phyloP scores from a whole-genome alignment of 2,797 vertebrate genomes.

The Chiloscyllium punctatum region DNA sequence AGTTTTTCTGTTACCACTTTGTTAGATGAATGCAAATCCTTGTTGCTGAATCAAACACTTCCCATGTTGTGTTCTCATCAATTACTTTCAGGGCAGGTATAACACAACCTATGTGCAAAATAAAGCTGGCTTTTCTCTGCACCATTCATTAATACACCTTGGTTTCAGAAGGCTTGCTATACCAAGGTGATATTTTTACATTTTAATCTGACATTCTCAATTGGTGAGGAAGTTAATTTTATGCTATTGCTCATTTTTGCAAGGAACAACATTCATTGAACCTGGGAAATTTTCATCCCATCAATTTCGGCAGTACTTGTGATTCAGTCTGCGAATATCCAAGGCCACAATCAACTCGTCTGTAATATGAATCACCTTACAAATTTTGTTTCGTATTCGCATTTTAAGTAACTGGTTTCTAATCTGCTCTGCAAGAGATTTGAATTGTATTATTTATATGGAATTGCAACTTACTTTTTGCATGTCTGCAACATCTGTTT shows the following conservation, averaged over 20 bases:
- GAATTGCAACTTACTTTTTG: not conserved
- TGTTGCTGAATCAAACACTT: not conserved
- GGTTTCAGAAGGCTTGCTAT: not conserved
- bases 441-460: constrained; percentile 6
- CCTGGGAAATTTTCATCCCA: not conserved
- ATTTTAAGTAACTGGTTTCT: not conserved
- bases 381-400: not conserved
- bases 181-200: not conserved
- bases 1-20: not conserved
- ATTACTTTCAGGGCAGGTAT: not conserved
- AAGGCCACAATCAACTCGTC: not conserved
- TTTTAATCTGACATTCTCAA: not conserved
- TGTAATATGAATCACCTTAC: not conserved
- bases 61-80: not conserved
- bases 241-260: not conserved
- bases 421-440: not conserved
- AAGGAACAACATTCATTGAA: not conserved
- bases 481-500: constrained; percentile 33
- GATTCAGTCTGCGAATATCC: not conserved
- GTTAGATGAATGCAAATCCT: not conserved
- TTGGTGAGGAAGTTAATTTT: not conserved
- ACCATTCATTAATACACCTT: not conserved
- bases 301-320: not conserved
- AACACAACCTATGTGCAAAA: not conserved
- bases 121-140: not conserved